Conservation (phyloP, 2,888 invertebrate species). For the Cephus runcator region DNA sequence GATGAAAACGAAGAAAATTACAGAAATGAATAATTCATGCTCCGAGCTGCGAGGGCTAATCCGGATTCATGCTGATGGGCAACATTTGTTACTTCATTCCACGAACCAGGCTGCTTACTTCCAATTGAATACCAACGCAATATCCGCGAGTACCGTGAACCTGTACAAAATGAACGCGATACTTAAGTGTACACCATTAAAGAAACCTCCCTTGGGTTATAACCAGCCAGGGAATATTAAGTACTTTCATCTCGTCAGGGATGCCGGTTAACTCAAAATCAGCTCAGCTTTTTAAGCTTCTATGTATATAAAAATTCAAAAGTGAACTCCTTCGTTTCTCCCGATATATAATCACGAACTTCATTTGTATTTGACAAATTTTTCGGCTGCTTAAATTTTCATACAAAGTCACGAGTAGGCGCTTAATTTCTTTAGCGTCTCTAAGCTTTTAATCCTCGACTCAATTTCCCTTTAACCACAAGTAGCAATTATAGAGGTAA, state of each 20-base stretch:
- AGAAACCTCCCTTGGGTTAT: not conserved
- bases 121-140: constrained; percentile 13
- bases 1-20: constrained; percentile 34
- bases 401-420: not conserved
- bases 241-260: not conserved
- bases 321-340: not conserved
- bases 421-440: constrained; percentile 9
- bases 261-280: not conserved
- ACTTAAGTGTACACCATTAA: not conserved
- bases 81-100: constrained; percentile 21
- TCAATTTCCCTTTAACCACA: constrained; percentile 39
- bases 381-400: not conserved
- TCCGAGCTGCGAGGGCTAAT: constrained; percentile 25
- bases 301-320: not conserved
- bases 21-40: constrained; percentile 34
- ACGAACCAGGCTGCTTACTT: constrained; percentile 11
- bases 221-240: not conserved
- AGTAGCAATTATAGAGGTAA: constrained; percentile 27
- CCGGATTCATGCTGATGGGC: constrained; percentile 24
- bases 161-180: not conserved
- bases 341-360: not conserved
- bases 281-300: not conserved
- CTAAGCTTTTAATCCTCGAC: constrained; percentile 39
- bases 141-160: not conserved
- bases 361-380: not conserved